A percentile compares a stretch with the other conserved stretches of the same genome.
These are phyloP conservation scores for Gonioctena quinquepunctata DNA, from an alignment of 1,140 invertebrate species.

Conservation along the genomic window DNA sequence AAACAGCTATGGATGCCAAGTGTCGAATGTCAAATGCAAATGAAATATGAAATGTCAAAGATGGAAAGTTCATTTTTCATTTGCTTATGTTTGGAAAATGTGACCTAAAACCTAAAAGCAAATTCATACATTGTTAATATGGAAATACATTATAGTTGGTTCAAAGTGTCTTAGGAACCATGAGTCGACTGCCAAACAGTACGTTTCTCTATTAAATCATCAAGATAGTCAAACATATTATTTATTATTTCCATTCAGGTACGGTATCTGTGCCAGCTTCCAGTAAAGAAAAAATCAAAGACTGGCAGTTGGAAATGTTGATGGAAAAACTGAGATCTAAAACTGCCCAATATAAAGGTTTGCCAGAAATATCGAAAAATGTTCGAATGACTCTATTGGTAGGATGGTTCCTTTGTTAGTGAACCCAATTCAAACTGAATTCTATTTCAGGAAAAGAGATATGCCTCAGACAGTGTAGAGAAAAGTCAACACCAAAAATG, in stretches of 20 bases:
- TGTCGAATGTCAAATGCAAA: too few species aligned
- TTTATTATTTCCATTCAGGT: background rate
- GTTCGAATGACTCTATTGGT: conserved; percentile 83
- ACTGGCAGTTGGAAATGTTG: conserved; percentile 77
- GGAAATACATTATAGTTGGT: too few species aligned
- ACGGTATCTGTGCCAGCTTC: background rate
- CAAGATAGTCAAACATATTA: background rate
- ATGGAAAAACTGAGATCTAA: conserved; percentile 86
- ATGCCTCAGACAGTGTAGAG: conserved; percentile 80
- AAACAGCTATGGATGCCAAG: too few species aligned
- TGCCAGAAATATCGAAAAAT: conserved; percentile 83
- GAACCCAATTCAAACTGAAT: background rate
- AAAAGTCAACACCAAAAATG: conserved; percentile 85
- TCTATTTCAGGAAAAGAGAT: conserved; percentile 75
- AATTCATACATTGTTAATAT: too few species aligned
- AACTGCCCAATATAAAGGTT: conserved; percentile 73
- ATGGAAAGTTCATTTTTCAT: too few species aligned
- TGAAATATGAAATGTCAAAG: too few species aligned
- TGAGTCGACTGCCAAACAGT: background rate
- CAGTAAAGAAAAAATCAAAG: conserved; percentile 65
- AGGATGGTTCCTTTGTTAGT: conserved; percentile 47
- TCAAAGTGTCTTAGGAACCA: too few species aligned
- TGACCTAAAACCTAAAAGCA: too few species aligned
- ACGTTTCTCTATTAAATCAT: background rate
- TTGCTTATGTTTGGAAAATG: too few species aligned